phyloP scores from a whole-genome alignment of 2,113 vertebrate genomes.

The human (Homo sapiens) region GRCh38 chr1:165834001-165834500 shows the following conservation, averaged over 20 bases:
- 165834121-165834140: not conserved
- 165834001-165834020: not conserved
- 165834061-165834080: not conserved
- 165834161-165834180: not conserved
- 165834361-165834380: too few relatives aligned
- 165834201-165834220: not conserved
- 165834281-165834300: not conserved
- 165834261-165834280: not conserved
- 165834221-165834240: not conserved
- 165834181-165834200: not conserved
- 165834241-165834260: not conserved
- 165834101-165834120: not conserved
- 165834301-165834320: not conserved
- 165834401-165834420: too few relatives aligned
- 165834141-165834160: not conserved
- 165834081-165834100: not conserved
- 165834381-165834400: too few relatives aligned
- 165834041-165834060: not conserved
- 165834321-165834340: not conserved
- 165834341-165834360: too few relatives aligned
- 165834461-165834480: slow-evolving; percentile 71
- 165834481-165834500: slow-evolving; percentile 83
- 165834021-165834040: not conserved
- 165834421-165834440: too few relatives aligned
- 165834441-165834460: too few relatives aligned